phyloP scores from a whole-genome alignment of 2,113 vertebrate species.

The Stictonetta naevosa region DNA sequence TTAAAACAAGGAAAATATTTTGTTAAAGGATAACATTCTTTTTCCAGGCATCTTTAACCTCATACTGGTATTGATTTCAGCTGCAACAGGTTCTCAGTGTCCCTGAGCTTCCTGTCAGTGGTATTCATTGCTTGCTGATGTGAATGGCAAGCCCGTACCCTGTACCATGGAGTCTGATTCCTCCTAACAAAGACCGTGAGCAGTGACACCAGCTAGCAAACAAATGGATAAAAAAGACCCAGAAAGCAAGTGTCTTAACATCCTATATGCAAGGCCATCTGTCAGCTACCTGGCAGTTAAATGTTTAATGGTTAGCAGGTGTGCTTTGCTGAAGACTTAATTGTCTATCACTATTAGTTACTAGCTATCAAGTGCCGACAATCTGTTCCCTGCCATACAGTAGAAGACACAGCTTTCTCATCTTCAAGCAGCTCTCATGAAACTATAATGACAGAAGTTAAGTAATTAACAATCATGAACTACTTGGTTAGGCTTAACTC shows the following conservation, averaged over 20 bases:
- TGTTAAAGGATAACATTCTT: neutral
- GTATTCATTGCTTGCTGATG: neutral
- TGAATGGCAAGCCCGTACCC: neutral
- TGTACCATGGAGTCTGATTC: neutral
- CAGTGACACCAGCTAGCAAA: neutral
- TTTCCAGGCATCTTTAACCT: slow-evolving; percentile 38
- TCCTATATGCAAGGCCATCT: slow-evolving; percentile 33
- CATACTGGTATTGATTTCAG: slow-evolving; percentile 52
- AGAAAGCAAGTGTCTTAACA: slow-evolving; percentile 32
- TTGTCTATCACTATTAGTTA: neutral
- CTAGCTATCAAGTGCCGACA: neutral
- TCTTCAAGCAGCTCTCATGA: neutral
- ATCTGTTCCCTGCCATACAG: neutral
- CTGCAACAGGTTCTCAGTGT: slow-evolving; percentile 35
- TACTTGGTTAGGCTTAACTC: neutral
- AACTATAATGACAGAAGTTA: neutral
- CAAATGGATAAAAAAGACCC: neutral
- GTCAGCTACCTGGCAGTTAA: slow-evolving; percentile 28
- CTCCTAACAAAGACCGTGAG: neutral
- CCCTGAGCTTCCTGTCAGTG: slow-evolving; percentile 31
- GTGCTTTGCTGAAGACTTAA: slow-evolving; percentile 3
- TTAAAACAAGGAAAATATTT: slow-evolving; percentile 42
- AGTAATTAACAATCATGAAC: slow-evolving; percentile 7
- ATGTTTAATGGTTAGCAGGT: neutral
- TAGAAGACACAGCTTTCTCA: neutral